phyloP scores from a whole-genome alignment of 2,888 invertebrate species.

The Rhagium mordax region DNA sequence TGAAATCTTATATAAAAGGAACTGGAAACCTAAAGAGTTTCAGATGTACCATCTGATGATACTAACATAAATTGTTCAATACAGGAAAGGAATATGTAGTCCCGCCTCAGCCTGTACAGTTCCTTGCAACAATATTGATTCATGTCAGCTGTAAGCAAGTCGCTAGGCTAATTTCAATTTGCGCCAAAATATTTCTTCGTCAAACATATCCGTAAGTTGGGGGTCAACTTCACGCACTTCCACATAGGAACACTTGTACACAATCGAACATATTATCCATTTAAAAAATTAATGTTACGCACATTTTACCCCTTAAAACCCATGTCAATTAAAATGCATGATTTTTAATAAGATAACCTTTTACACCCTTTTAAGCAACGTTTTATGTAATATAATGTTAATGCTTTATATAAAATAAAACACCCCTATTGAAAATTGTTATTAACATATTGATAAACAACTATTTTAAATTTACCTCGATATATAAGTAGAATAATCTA shows the following conservation, averaged over 20 bases:
- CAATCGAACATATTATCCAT: conserved; percentile 11
- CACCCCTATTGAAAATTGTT: not conserved
- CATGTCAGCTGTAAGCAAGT: too few relatives aligned
- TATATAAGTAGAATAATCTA: too few relatives aligned
- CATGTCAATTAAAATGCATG: conserved; percentile 52
- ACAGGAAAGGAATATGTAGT: too few relatives aligned
- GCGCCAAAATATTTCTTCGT: not conserved
- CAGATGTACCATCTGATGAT: too few relatives aligned
- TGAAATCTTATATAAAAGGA: too few relatives aligned
- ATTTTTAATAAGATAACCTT: conserved; percentile 35
- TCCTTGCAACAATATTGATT: too few relatives aligned
- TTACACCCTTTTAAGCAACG: conserved; percentile 35
- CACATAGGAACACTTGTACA: conserved; percentile 2
- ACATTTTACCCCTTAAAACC: conserved; percentile 40
- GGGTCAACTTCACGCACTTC: not conserved
- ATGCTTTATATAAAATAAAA: conserved; percentile 16
- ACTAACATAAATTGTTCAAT: too few relatives aligned
- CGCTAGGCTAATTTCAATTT: too few relatives aligned
- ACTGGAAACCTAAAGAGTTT: too few relatives aligned
- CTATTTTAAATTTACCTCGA: not conserved
- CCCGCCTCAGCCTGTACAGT: too few relatives aligned
- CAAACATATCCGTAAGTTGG: not conserved
- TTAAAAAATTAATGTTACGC: conserved; percentile 26
- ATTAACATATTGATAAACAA: not conserved
- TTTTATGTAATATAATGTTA: conserved; percentile 2